phyloP scores from a whole-genome alignment of 2,888 invertebrate species.

The Gymnoscelis rufifasciata region DNA sequence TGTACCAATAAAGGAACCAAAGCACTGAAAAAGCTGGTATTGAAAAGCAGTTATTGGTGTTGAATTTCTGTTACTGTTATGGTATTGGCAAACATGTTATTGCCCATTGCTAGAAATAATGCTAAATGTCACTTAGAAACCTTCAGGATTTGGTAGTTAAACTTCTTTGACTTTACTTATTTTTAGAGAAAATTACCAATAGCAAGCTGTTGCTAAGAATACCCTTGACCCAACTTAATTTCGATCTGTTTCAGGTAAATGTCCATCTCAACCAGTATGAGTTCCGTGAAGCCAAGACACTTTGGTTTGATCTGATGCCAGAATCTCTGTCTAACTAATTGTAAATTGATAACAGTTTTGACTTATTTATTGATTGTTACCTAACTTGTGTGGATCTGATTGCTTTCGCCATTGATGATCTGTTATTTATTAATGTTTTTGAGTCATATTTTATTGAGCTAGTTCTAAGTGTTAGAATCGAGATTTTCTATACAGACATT shows the following conservation, averaged over 20 bases:
- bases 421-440: conserved; percentile 20
- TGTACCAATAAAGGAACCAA: too few relatives aligned
- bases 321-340: conserved; percentile 67
- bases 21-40: too few relatives aligned
- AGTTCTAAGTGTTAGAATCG: conserved; percentile 15
- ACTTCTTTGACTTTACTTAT: too few relatives aligned
- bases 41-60: too few relatives aligned
- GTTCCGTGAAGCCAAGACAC: conserved; percentile 82
- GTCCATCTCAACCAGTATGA: conserved; percentile 83
- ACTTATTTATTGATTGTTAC: conserved; percentile 35
- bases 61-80: too few relatives aligned
- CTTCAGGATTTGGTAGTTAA: too few relatives aligned
- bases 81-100: too few relatives aligned
- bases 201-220: too few relatives aligned
- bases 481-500: conserved; percentile 25
- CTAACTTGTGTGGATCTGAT: conserved; percentile 29
- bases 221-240: too few relatives aligned
- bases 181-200: too few relatives aligned
- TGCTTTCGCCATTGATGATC: conserved; percentile 34
- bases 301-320: conserved; percentile 86
- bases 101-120: too few relatives aligned
- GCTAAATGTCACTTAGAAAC: too few relatives aligned
- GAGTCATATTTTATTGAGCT: conserved; percentile 12
- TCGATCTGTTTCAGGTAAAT: conserved; percentile 73
- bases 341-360: conserved; percentile 6